These are phyloP conservation scores for Elegia similella DNA, from an alignment of 2,888 invertebrate species.

Conservation along the genomic window DNA sequence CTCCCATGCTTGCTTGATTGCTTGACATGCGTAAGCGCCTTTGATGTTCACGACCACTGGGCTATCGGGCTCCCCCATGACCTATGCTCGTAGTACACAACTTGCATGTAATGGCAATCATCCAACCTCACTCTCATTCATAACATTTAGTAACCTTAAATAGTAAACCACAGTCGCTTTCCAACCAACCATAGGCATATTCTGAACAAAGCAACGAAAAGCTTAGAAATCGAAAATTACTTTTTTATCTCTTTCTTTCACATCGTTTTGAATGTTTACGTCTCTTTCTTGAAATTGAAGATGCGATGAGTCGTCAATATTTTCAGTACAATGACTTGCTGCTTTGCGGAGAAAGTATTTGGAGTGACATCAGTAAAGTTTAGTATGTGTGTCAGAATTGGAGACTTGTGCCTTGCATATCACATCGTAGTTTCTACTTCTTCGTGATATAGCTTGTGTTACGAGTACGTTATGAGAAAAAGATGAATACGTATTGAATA, in stretches of 20 bases:
- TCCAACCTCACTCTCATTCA: background rate
- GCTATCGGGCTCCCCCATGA: too few species aligned
- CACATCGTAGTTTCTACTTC: background rate
- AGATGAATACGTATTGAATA: too few species aligned
- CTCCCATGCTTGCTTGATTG: too few species aligned
- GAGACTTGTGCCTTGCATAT: background rate
- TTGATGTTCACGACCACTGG: too few species aligned
- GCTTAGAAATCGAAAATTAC: slow-evolving; percentile 32
- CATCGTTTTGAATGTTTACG: slow-evolving; percentile 10
- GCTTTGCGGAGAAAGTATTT: slow-evolving; percentile 12
- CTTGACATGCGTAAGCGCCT: too few species aligned
- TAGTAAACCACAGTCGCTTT: slow-evolving; percentile 20
- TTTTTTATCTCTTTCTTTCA: slow-evolving; percentile 23
- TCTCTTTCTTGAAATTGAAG: slow-evolving; percentile 23
- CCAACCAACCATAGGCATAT: slow-evolving; percentile 27
- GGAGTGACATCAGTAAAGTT: slow-evolving; percentile 7
- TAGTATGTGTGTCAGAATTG: slow-evolving; percentile 1
- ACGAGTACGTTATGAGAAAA: too few species aligned
- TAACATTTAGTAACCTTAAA: slow-evolving; percentile 4
- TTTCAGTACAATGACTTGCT: slow-evolving; percentile 14
- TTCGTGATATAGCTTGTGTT: background rate
- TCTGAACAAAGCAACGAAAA: slow-evolving; percentile 18
- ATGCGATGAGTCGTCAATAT: slow-evolving; percentile 24
- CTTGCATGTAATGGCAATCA: too few species aligned
- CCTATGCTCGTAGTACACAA: too few species aligned